These are phyloP conservation scores for Campylomormyrus tamandua DNA, from an alignment of 2,113 vertebrate species.

Conservation along the genomic window DNA sequence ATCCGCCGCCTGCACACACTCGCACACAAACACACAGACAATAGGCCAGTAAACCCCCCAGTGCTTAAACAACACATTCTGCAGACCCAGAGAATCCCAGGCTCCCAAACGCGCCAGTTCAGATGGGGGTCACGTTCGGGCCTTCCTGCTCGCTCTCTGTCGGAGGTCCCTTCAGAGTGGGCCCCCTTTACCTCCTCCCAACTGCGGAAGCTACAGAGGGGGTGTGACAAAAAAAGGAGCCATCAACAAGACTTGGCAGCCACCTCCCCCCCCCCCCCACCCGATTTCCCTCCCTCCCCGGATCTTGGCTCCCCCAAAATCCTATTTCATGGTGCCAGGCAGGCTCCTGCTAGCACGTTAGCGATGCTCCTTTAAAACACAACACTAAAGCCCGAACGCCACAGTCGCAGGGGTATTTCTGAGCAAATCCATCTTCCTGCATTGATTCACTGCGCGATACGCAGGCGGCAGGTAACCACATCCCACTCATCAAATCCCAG, in stretches of 20 bases:
- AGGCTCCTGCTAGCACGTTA: slow-evolving; percentile 5
- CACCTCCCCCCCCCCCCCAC: not conserved
- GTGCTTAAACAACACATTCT: slow-evolving; percentile 6
- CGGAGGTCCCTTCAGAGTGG: not conserved
- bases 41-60: not conserved
- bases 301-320: slow-evolving; percentile 5
- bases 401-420: not conserved
- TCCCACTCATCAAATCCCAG: not conserved
- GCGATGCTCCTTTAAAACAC: slow-evolving; percentile 2
- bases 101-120: not conserved
- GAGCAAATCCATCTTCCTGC: not conserved
- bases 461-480: not conserved
- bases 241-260: slow-evolving; percentile 15
- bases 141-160: not conserved
- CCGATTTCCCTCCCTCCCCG: not conserved
- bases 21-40: not conserved
- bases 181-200: not conserved
- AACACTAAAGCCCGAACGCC: slow-evolving; percentile 14
- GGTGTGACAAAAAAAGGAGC: slow-evolving; percentile 14
- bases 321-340: slow-evolving; percentile 25
- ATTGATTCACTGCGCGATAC: not conserved
- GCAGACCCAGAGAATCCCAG: not conserved
- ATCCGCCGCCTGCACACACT: not conserved
- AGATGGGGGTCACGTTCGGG: not conserved
- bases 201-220: slow-evolving; percentile 2